A percentile compares a stretch with the other conserved stretches of the same genome.
Conservation (phyloP, 1,140 invertebrate genomes). For the Cherax destructor region DNA sequence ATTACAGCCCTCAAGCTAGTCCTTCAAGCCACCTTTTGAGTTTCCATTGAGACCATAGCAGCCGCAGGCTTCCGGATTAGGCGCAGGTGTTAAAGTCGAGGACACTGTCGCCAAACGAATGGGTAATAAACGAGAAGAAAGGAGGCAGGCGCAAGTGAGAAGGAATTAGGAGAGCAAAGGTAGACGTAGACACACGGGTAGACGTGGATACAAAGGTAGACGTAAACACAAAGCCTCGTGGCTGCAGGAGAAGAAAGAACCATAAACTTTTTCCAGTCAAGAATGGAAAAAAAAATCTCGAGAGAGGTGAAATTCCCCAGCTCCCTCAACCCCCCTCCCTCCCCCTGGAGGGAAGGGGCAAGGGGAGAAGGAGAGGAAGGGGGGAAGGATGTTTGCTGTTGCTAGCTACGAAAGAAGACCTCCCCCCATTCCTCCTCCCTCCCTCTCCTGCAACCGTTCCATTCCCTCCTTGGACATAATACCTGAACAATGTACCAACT, state of each 20-base stretch:
- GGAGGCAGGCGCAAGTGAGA: conserved; percentile 9
- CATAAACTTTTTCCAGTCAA: conserved; percentile 22
- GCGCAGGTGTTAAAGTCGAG: conserved; percentile 62
- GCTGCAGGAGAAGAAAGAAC: conserved; percentile 43
- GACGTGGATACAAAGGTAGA: neutral
- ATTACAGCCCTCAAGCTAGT: conserved; percentile 39
- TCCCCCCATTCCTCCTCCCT: neutral
- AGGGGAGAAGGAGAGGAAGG: neutral
- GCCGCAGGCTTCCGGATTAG: conserved; percentile 65
- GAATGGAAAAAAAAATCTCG: neutral
- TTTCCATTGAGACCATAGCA: conserved; percentile 41
- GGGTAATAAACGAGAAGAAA: conserved; percentile 62
- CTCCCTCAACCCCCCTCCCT: neutral
- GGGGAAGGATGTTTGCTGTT: neutral
- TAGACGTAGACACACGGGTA: conserved; percentile 9
- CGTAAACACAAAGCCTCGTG: conserved; percentile 41
- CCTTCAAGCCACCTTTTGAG: conserved; percentile 38
- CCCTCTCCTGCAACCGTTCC: too few species aligned
- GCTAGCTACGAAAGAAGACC: neutral
- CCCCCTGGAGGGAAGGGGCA: neutral
- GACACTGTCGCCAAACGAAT: conserved; percentile 61
- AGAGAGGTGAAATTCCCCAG: neutral
- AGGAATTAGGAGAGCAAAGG: conserved; percentile 27
- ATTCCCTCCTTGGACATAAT: too few species aligned
- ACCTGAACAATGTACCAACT: too few species aligned